These are phyloP conservation scores for Archips xylosteana DNA, from an alignment of 2,888 invertebrate genomes.

Conservation along the genomic window DNA sequence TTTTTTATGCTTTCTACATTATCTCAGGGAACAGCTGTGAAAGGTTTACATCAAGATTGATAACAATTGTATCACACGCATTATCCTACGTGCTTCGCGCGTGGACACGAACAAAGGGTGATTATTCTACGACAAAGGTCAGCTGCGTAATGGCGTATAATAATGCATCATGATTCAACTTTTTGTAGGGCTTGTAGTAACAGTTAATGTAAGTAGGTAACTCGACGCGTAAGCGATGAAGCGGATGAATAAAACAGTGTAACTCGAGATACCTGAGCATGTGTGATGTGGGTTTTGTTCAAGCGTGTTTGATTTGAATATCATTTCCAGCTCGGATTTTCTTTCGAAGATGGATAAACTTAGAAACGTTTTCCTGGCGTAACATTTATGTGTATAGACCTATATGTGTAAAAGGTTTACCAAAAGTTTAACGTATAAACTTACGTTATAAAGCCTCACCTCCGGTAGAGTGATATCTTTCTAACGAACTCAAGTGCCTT, in stretches of 20 bases:
- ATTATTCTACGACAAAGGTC: constrained; percentile 61
- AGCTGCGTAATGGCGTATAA: constrained; percentile 56
- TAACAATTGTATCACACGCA: constrained; percentile 39
- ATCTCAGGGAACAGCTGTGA: constrained; percentile 18
- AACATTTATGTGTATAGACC: background rate
- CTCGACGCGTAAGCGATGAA: constrained; percentile 53
- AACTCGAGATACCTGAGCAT: constrained; percentile 42
- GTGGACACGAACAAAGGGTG: constrained; percentile 37
- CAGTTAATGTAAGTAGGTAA: constrained; percentile 47
- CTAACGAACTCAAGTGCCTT: constrained; percentile 47
- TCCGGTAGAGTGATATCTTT: constrained; percentile 45
- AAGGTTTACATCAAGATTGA: constrained; percentile 24
- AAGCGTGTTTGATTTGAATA: constrained; percentile 27
- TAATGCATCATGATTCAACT: constrained; percentile 56
- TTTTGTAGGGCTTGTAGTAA: constrained; percentile 51
- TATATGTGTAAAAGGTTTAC: background rate
- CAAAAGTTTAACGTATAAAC: background rate
- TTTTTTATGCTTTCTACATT: background rate
- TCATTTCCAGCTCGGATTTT: background rate
- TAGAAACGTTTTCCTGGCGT: background rate
- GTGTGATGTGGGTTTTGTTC: constrained; percentile 18
- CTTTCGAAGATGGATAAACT: background rate
- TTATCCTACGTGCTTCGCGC: constrained; percentile 25
- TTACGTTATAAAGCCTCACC: constrained; percentile 47
- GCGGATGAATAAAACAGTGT: constrained; percentile 46